Evolutionary conservation across 2,888 invertebrate species (phyloP).

Genomic region (Dasysyrphus albostriatus): DNA sequence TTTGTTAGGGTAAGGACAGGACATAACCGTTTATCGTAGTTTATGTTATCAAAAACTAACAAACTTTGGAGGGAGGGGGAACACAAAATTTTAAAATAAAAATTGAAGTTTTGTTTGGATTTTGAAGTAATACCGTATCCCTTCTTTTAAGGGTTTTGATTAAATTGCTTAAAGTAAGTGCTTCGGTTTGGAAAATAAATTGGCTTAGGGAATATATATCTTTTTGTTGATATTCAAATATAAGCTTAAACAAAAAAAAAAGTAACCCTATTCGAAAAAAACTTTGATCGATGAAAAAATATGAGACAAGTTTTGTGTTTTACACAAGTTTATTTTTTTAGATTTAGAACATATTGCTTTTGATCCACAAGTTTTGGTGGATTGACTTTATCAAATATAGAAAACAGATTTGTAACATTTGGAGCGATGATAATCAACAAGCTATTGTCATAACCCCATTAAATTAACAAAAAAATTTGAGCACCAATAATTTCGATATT

Average conservation of each 20-base stretch:
- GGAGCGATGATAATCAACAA: too few relatives aligned
- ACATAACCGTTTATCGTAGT: constrained; percentile 22
- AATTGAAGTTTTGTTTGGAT: constrained; percentile 25
- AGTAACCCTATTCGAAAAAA: constrained; percentile 2
- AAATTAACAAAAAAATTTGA: too few relatives aligned
- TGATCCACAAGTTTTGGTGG: too few relatives aligned
- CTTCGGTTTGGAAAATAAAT: constrained; percentile 31
- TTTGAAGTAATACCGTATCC: neutral
- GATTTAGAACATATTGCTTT: too few relatives aligned
- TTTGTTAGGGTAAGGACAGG: neutral
- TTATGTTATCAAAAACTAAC: constrained; percentile 9
- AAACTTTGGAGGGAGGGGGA: neutral
- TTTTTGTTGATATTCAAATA: constrained; percentile 5
- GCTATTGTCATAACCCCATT: too few relatives aligned
- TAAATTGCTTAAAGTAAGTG: constrained; percentile 26
- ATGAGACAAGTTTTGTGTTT: neutral
- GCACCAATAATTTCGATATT: too few relatives aligned
- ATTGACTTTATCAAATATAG: too few relatives aligned
- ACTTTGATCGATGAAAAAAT: neutral
- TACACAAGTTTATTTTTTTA: too few relatives aligned
- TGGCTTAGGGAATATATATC: constrained; percentile 17
- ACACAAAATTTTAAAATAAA: constrained; percentile 5
- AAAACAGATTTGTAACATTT: too few relatives aligned
- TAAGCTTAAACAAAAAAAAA: neutral
- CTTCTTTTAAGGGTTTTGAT: constrained; percentile 30